These are phyloP conservation scores for Rhagonycha lutea DNA, from an alignment of 2,888 invertebrate species.

Conservation along the genomic window DNA sequence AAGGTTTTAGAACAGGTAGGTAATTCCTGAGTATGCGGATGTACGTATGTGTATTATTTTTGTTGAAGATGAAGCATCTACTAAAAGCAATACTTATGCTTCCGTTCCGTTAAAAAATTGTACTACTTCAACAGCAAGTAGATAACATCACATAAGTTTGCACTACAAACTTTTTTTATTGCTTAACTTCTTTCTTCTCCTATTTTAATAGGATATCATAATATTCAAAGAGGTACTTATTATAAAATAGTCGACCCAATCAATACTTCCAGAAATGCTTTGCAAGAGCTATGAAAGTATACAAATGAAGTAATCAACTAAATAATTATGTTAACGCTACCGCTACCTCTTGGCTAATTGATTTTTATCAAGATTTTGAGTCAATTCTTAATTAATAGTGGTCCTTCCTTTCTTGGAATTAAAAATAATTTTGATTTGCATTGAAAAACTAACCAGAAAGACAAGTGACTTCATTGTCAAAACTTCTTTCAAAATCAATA, in stretches of 20 bases:
- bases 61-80: too few species aligned
- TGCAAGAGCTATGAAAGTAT: not conserved
- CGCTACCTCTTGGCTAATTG: not conserved
- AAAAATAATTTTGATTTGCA: not conserved
- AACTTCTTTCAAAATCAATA: conserved; percentile 17
- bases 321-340: not conserved
- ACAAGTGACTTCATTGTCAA: conserved; percentile 5
- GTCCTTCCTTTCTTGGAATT: not conserved
- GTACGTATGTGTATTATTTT: too few species aligned
- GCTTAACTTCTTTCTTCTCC: conserved; percentile 32
- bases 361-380: not conserved
- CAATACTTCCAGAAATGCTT: not conserved
- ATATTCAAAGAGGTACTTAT: conserved; percentile 17
- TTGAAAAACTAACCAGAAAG: not conserved
- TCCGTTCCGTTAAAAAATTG: too few species aligned
- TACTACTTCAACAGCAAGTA: too few species aligned
- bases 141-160: not conserved
- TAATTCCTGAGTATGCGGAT: too few species aligned
- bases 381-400: not conserved
- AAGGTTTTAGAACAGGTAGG: too few species aligned
- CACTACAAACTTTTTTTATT: conserved; percentile 28
- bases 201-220: conserved; percentile 31
- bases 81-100: too few species aligned
- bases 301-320: not conserved
- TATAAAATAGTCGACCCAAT: not conserved